Percentiles rank a stretch among this genome's conserved stretches.
These are phyloP conservation scores for Amiota minor DNA, from an alignment of 2,888 invertebrate species.

Conservation along the genomic window DNA sequence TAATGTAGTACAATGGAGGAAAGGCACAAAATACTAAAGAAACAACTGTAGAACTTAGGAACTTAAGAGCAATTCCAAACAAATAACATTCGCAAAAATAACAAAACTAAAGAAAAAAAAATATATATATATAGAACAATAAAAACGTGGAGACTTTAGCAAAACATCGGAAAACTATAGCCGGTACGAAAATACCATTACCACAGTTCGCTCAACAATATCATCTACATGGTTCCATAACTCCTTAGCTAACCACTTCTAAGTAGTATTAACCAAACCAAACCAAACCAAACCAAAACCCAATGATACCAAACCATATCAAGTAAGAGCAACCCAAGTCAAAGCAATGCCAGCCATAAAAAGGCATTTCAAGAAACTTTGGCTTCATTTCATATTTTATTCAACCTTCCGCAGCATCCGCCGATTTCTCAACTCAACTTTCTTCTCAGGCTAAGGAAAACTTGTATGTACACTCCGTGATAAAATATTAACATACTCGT, in stretches of 20 bases:
- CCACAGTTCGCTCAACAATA: too few species aligned
- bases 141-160: constrained; percentile 1
- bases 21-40: constrained; percentile 14
- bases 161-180: not conserved
- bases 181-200: too few species aligned
- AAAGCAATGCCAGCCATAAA: constrained; percentile 58
- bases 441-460: too few species aligned
- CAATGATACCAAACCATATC: too few species aligned
- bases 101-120: constrained; percentile 19
- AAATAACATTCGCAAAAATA: constrained; percentile 42
- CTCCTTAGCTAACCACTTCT: too few species aligned
- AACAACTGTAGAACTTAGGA: constrained; percentile 45
- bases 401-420: constrained; percentile 52
- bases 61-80: constrained; percentile 57
- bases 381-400: constrained; percentile 63
- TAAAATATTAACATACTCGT: too few species aligned
- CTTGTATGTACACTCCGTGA: too few species aligned
- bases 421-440: not conserved
- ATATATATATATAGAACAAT: not conserved
- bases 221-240: too few species aligned
- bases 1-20: constrained; percentile 17
- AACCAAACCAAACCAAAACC: too few species aligned
- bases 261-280: too few species aligned
- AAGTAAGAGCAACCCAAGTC: constrained; percentile 47
- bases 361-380: constrained; percentile 59